Base-by-base conservation (phyloP, 2,888 invertebrate species). In the Lasiommata megera region DNA sequence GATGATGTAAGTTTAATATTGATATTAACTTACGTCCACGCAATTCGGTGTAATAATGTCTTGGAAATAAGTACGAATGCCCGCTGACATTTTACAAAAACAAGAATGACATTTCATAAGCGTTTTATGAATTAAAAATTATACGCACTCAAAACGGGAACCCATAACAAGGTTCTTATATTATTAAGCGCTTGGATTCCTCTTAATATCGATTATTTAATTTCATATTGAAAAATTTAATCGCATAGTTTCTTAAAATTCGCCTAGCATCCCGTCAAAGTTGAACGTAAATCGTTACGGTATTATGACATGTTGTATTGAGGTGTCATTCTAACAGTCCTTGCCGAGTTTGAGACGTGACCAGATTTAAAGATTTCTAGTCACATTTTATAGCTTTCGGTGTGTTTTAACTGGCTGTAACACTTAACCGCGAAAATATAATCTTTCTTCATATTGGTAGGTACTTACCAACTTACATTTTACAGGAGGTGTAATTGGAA, bases 261-360 rank as follows among this genome's bases (percentile, higher is more conserved):
- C 62, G 60, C 57, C 41, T 60, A 64, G 63, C 67, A 61, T 63
- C 64, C 63, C 72, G 63, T 64, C 66, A 67, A 71, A 69, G 68
- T 64, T 67, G 76, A 77, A 80, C 74, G 80, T 83, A 76, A 79
- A 79, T 74, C 67, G 73, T 79, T 76, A 76, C 72, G 68, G 73
- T 70, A 73, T 76, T 82, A 80, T 80, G 80, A 82, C 79, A 79
- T 70, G 75, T 73, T 63, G 61, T 65, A 61, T 60, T 72, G 73
- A 80, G 73, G 78, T 82, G 82, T 80, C 74, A 73, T 64, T 66
- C 72, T 74, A 72, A 76, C 75, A 81, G 81, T 79, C 79, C 80
- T 81, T 77, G 84, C 80, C 76, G 79, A 70, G 76, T 69, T 66
- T 59, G 64, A 68, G 68, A 86, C 88, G 88, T 86, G 88, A 86